Base-by-base conservation (phyloP, 2,113 vertebrate species). In the Epinephelus moara region DNA sequence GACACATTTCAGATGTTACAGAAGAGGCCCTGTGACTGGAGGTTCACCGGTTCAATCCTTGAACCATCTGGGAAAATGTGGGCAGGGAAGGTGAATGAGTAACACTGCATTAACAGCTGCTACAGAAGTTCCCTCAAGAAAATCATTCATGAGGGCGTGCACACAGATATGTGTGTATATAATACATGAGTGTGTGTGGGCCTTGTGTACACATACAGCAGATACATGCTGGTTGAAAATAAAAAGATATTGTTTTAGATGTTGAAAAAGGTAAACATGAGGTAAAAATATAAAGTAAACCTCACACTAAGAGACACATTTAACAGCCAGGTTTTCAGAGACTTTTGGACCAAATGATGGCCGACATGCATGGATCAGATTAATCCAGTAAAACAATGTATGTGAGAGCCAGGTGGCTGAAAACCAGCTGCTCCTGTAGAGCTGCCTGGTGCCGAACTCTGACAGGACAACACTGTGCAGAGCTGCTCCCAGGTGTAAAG, bases 31-130 rank as follows among this genome's bases (percentile, higher is more conserved):
- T 63, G 79, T 74, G 68, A 69, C 81, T 50, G 25, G 0, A 49
- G 59, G 1, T 69, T 80, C 81, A 75, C 45, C 21, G 1, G 3
- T 67, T 75, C 52, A 74, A 45, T 61, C 63, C n/a, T 42, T 52
- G 15, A 63, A 52, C 59, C 69, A 68, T 74, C 37, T 84, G 59
- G 68, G 71, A 82, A 84, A 63, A 56, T 71, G 40, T 62, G 53
- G 17, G 47, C 47, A 25, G 30, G 15, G 69, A 61, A 6, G 70
- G 72, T 85, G 69, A 85, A 85, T 78, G 64, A 85, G 72, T 78
- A 79, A 82, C 81, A 14, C 66, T 21, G 45, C 55, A 8, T 23
- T 60, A 80, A 72, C 18, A 77, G 55, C 64, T 75, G 27, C 73
- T 81, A 78, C 74, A 62, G 61, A 56, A 19, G 67, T 42, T 25